These are phyloP conservation scores for Epinotia bilunana DNA, from an alignment of 2,888 invertebrate genomes.

Conservation along the genomic window DNA sequence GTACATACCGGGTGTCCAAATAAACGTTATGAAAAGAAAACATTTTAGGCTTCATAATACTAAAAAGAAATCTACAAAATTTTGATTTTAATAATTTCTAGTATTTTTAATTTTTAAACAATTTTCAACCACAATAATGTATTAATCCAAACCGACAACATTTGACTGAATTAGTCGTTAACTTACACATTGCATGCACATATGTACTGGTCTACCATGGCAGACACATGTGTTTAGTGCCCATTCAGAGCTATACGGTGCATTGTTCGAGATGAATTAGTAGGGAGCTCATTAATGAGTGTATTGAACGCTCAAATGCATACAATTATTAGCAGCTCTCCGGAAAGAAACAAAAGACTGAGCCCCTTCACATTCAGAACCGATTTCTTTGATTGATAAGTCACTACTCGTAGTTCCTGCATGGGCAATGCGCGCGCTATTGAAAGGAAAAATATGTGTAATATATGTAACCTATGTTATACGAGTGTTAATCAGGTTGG, in stretches of 20 bases:
- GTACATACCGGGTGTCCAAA: no score
- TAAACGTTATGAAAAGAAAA: no score
- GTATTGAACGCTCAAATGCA: conserved; percentile 58
- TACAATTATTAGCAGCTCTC: conserved; percentile 65
- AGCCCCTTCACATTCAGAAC: conserved; percentile 46
- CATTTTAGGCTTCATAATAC: no score
- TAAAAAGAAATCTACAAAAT: no score
- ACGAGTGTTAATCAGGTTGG: no score
- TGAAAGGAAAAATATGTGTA: no score
- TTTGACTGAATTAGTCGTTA: background rate
- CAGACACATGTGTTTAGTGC: conserved; percentile 68
- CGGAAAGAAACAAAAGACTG: conserved; percentile 53
- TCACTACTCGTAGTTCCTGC: conserved; percentile 17
- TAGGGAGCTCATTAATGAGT: conserved; percentile 66
- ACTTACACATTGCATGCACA: background rate
- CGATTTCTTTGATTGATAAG: conserved; percentile 35
- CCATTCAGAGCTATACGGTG: conserved; percentile 57
- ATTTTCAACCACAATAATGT: no score
- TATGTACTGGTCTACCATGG: background rate
- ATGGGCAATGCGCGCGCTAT: background rate
- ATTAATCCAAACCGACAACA: no score
- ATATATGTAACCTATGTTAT: background rate
- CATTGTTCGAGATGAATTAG: conserved; percentile 65
- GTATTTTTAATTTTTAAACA: no score
- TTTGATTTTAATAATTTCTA: no score